phyloP scores from a whole-genome alignment of 2,113 vertebrate species.

The Cinclus cinclus region DNA sequence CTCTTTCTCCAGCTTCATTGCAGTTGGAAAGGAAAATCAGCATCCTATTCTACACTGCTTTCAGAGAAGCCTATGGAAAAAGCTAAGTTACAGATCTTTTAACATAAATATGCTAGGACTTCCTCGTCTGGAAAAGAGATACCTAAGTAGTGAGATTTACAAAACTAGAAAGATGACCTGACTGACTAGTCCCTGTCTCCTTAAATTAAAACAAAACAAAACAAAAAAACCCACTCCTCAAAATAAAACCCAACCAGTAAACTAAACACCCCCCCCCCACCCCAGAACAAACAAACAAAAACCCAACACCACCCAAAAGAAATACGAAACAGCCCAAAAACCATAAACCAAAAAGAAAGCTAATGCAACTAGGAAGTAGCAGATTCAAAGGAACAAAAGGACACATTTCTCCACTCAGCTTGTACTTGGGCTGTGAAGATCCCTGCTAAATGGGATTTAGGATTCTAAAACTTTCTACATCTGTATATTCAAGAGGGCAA shows the following conservation, averaged over 20 bases:
- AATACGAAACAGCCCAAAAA: not conserved
- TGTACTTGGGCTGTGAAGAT: not conserved
- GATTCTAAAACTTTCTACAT: not conserved
- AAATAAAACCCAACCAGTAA: not conserved
- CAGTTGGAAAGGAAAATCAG: not conserved
- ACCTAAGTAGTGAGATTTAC: not conserved
- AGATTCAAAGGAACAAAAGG: not conserved
- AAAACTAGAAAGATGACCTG: not conserved
- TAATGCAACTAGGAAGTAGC: not conserved
- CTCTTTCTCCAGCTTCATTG: fast-evolving
- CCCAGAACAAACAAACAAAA: not conserved
- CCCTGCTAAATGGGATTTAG: not conserved
- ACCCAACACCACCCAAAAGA: too few species aligned
- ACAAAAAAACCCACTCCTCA: too few species aligned
- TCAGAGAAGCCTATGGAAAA: not conserved
- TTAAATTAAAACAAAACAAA: not conserved
- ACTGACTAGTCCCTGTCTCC: not conserved
- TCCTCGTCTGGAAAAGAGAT: not conserved
- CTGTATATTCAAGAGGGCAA: not conserved
- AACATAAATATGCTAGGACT: not conserved
- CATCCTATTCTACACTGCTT: not conserved
- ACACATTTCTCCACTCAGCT: not conserved
- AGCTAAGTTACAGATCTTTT: not conserved
- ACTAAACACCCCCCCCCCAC: fast-evolving
- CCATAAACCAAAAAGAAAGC: not conserved